These are phyloP conservation scores for Larimichthys polyactis DNA, from an alignment of 2,113 vertebrate genomes.

Conservation along the genomic window DNA sequence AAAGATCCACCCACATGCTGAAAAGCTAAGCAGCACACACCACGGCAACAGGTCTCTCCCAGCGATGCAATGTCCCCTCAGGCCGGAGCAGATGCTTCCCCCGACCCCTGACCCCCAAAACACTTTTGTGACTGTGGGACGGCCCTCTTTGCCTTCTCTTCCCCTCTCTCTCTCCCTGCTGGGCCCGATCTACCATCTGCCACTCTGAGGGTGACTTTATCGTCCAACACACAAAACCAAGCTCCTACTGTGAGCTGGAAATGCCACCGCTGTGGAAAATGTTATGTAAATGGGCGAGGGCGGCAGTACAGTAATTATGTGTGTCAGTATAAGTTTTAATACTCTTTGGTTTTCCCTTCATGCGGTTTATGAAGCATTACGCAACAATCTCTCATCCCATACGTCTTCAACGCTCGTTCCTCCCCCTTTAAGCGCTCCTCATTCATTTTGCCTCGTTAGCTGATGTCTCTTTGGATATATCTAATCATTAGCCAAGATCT, in stretches of 20 bases:
- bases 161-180: constrained; percentile 58
- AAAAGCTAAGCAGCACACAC: constrained; percentile 72
- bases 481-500: constrained; percentile 67
- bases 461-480: constrained; percentile 46
- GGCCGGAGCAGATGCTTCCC: constrained; percentile 84
- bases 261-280: constrained; percentile 75
- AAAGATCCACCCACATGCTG: constrained; percentile 74
- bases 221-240: constrained; percentile 71
- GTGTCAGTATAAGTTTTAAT: not conserved
- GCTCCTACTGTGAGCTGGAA: constrained; percentile 60
- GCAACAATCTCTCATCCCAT: not conserved
- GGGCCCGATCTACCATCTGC: constrained; percentile 84
- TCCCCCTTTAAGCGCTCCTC: constrained; percentile 4
- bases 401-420: not conserved
- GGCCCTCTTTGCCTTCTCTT: constrained; percentile 76
- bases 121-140: constrained; percentile 85
- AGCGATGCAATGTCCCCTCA: constrained; percentile 79
- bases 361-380: not conserved
- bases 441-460: constrained; percentile 39
- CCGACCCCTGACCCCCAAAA: constrained; percentile 79
- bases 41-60: constrained; percentile 84
- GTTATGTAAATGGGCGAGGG: constrained; percentile 24
- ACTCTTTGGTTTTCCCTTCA: not conserved
- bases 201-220: constrained; percentile 77
- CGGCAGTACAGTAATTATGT: constrained; percentile 37